Evolutionary conservation across 2,113 vertebrate genomes (phyloP).

Genomic region (Formicarius rufipectus): DNA sequence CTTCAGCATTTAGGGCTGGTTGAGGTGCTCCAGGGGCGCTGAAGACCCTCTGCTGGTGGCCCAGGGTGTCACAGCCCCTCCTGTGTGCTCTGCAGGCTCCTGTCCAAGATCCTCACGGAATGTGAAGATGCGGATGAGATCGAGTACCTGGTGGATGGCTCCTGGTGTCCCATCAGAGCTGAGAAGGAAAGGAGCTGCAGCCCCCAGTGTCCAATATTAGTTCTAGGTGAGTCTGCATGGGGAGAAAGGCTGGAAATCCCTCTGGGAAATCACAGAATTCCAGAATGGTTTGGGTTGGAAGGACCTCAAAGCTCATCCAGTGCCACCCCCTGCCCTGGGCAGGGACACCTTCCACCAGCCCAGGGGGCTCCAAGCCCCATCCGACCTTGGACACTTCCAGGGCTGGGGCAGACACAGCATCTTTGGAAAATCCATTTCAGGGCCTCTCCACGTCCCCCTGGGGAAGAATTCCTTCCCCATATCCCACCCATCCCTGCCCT

Average conservation of each 20-base stretch:
- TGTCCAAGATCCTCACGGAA: slow-evolving; percentile 93
- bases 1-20: not conserved
- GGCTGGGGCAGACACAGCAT: not conserved
- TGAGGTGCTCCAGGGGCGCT: not conserved
- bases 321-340: not conserved
- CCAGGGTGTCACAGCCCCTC: not conserved
- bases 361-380: accelerated
- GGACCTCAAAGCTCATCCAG: not conserved
- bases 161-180: slow-evolving; percentile 92
- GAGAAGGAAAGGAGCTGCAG: slow-evolving; percentile 93
- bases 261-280: not conserved
- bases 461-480: not conserved
- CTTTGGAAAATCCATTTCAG: not conserved
- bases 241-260: not conserved
- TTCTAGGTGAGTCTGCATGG: slow-evolving; percentile 82
- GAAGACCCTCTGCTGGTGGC: not conserved
- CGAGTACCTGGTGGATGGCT: slow-evolving; percentile 93
- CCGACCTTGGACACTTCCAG: not conserved
- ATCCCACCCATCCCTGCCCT: not conserved
- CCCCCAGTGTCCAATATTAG: slow-evolving; percentile 88
- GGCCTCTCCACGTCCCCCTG: accelerated
- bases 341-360: accelerated
- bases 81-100: slow-evolving; percentile 75
- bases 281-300: not conserved
- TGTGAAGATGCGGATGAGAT: slow-evolving; percentile 95